Percentiles rank a stretch among this genome's conserved stretches.
Conservation (phyloP, 2,888 invertebrate genomes). For the Serrognathus titanus region DNA sequence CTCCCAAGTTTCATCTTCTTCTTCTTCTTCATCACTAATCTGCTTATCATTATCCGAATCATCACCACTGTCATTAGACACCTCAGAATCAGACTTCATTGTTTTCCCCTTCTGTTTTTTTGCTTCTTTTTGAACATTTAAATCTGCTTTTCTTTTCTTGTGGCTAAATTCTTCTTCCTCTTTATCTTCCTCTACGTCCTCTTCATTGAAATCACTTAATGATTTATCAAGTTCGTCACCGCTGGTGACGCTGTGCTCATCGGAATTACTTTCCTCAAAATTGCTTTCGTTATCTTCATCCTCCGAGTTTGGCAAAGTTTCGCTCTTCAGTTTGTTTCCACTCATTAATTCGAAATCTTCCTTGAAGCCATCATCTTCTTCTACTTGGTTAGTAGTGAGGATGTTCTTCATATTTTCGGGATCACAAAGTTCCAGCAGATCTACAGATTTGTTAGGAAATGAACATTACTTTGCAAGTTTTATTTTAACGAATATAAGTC, state of each 20-base stretch:
- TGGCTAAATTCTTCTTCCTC: conserved; percentile 23
- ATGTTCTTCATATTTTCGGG: conserved; percentile 60
- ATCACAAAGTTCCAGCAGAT: conserved; percentile 73
- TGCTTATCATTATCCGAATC: conserved; percentile 22
- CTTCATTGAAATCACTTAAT: conserved; percentile 21
- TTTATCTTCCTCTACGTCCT: conserved; percentile 7
- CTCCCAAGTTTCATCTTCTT: conserved; percentile 60
- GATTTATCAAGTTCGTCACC: conserved; percentile 17
- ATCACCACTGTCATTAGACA: conserved; percentile 17
- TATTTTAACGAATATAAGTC: background rate
- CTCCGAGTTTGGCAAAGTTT: background rate
- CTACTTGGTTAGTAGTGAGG: conserved; percentile 59
- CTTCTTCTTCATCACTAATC: conserved; percentile 18
- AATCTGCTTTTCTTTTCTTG: conserved; percentile 15
- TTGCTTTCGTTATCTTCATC: conserved; percentile 24
- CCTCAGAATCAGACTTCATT: conserved; percentile 6
- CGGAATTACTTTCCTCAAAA: conserved; percentile 14
- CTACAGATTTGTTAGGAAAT: conserved; percentile 42
- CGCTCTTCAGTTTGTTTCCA: conserved; percentile 41
- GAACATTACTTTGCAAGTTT: conserved; percentile 24
- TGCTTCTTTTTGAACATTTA: conserved; percentile 14
- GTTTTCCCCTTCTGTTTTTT: conserved; percentile 1
- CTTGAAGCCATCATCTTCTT: conserved; percentile 59
- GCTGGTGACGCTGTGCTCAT: conserved; percentile 20
- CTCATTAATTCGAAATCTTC: conserved; percentile 60